Conservation (phyloP, 2,113 vertebrate genomes). For the Dasyornis broadbenti region DNA sequence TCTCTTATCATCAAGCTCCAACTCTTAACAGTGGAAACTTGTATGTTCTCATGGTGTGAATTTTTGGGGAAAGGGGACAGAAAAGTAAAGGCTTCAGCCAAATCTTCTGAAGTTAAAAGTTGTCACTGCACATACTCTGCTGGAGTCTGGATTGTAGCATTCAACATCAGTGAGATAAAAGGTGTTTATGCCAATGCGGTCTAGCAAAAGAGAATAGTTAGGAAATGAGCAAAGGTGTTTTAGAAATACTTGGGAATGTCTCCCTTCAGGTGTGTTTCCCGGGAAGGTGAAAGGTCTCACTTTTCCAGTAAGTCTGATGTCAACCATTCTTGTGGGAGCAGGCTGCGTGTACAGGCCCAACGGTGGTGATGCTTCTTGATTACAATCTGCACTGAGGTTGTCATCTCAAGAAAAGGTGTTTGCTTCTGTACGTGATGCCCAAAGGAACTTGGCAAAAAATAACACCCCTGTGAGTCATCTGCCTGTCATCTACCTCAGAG, state of each 20-base stretch:
- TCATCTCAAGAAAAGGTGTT: slow-evolving; percentile 24
- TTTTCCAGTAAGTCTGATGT: slow-evolving; percentile 27
- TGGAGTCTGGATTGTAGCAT: background rate
- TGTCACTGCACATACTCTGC: background rate
- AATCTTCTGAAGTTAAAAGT: background rate
- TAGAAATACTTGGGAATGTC: slow-evolving; percentile 40
- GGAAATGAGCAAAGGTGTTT: slow-evolving; percentile 61
- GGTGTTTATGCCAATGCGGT: slow-evolving; percentile 10
- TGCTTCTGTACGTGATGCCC: slow-evolving; percentile 3
- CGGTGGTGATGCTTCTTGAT: slow-evolving; percentile 4
- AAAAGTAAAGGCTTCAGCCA: background rate
- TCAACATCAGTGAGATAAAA: slow-evolving; percentile 21
- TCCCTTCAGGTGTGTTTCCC: slow-evolving; percentile 37
- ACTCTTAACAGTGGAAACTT: background rate
- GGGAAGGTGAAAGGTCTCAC: slow-evolving; percentile 7
- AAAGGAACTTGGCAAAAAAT: slow-evolving; percentile 18
- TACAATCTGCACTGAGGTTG: background rate
- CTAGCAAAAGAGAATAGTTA: slow-evolving; percentile 13
- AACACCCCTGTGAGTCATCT: slow-evolving; percentile 12
- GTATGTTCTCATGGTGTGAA: background rate
- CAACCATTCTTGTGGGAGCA: background rate
- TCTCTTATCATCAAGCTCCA: background rate
- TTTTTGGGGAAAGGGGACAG: background rate
- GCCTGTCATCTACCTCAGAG: background rate
- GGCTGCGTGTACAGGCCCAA: slow-evolving; percentile 44